A percentile compares a stretch with the other conserved stretches of the same genome.
Evolutionary conservation across 2,113 vertebrate genomes (phyloP).

Genomic region (Hiodon alosoides): DNA sequence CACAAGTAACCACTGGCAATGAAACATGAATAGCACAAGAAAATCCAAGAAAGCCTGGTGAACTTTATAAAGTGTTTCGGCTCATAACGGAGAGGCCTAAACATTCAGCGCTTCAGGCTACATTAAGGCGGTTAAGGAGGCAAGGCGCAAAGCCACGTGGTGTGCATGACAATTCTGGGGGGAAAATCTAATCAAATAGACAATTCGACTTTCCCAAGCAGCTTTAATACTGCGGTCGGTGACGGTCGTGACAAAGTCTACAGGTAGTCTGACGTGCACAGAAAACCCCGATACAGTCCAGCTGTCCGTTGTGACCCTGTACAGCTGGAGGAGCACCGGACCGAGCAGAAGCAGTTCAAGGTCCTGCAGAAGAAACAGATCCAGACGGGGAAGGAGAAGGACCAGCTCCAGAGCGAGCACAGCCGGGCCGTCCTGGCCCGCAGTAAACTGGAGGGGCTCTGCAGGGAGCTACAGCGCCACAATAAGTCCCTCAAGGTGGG

Average conservation of each 20-base stretch:
- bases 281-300: too few relatives aligned
- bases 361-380: conserved; percentile 70
- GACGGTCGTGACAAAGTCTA: too few relatives aligned
- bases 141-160: conserved; percentile 18
- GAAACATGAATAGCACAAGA: conserved; percentile 2
- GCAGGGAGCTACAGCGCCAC: conserved; percentile 82
- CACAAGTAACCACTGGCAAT: conserved; percentile 18
- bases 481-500: conserved; percentile 79
- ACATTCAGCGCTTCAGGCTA: conserved; percentile 25
- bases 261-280: too few relatives aligned
- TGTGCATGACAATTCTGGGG: background rate
- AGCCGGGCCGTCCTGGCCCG: conserved; percentile 73
- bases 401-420: conserved; percentile 76
- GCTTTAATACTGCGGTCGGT: background rate
- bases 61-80: conserved; percentile 27
- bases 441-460: conserved; percentile 83
- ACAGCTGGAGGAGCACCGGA: conserved; percentile 70
- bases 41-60: conserved; percentile 15
- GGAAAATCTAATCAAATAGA: background rate
- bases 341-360: conserved; percentile 69
- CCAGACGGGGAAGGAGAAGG: conserved; percentile 71
- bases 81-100: conserved; percentile 34
- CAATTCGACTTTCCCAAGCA: background rate
- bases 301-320: conserved; percentile 15
- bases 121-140: conserved; percentile 8